These are phyloP conservation scores for Cryptotis parvus DNA, from an alignment of 2,113 vertebrate species.

Conservation along the genomic window DNA sequence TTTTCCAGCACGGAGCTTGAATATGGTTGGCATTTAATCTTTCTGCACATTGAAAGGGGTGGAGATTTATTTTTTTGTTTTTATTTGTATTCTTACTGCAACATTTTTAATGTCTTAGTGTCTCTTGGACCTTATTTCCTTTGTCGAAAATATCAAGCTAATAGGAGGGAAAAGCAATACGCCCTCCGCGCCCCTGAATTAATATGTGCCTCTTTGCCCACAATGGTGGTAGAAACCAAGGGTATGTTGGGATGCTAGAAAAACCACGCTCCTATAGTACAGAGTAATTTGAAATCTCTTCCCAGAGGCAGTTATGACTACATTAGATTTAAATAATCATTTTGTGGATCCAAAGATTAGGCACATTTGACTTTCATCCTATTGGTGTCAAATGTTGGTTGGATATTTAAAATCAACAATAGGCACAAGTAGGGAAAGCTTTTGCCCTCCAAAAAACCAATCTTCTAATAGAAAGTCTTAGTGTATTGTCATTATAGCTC, in stretches of 20 bases:
- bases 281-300: conserved; percentile 73
- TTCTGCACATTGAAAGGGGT: conserved; percentile 78
- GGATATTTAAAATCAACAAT: conserved; percentile 77
- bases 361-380: conserved; percentile 75
- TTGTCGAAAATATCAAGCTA: conserved; percentile 99
- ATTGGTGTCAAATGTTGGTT: conserved; percentile 78
- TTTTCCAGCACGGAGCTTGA: conserved; percentile 66
- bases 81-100: conserved; percentile 83
- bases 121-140: conserved; percentile 99
- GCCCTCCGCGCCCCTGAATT: conserved; percentile 97
- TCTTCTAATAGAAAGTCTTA: conserved; percentile 55
- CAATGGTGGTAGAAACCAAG: conserved; percentile 99
- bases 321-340: conserved; percentile 63
- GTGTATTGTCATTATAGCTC: conserved; percentile 72
- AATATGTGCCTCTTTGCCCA: conserved; percentile 99
- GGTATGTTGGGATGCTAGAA: conserved; percentile 88
- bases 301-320: conserved; percentile 67
- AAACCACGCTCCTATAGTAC: conserved; percentile 70
- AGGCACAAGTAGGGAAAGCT: conserved; percentile 73
- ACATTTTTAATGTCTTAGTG: conserved; percentile 91
- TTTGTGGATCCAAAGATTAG: conserved; percentile 71
- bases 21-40: conserved; percentile 81
- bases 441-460: conserved; percentile 55
- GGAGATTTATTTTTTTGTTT: conserved; percentile 84
- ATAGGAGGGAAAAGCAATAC: conserved; percentile 99